Conservation (phyloP, 2,888 invertebrate genomes). For the Plebejus argus region DNA sequence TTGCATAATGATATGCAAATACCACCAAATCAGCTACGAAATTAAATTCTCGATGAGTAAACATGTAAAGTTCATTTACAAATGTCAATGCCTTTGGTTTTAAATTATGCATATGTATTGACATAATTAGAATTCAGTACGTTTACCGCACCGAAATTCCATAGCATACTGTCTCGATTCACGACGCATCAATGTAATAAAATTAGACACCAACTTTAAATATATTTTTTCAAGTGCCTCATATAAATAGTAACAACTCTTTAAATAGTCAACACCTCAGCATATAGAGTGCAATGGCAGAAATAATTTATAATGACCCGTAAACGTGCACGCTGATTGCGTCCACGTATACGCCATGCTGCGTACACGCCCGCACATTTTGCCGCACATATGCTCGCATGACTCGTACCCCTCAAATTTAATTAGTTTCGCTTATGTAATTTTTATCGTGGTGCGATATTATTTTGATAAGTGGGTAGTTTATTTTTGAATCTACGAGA, state of each 20-base stretch:
- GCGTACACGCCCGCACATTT: not conserved
- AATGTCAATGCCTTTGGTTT: constrained; percentile 32
- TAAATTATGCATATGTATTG: constrained; percentile 29
- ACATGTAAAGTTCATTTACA: constrained; percentile 33
- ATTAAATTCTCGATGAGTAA: constrained; percentile 10
- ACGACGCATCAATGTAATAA: constrained; percentile 2
- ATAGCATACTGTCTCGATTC: not conserved
- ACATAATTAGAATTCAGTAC: constrained; percentile 32
- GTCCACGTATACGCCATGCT: not conserved
- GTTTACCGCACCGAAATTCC: not conserved
- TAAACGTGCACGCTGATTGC: not conserved
- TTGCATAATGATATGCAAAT: constrained; percentile 14
- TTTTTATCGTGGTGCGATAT: not conserved
- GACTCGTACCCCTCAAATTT: not conserved
- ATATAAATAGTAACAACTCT: not conserved
- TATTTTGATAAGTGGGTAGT: not conserved
- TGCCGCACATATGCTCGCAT: not conserved
- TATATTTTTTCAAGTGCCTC: not conserved
- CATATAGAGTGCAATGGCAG: too few species aligned
- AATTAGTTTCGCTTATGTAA: not conserved
- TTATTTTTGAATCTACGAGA: not conserved
- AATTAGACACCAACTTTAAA: not conserved
- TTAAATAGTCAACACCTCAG: not conserved
- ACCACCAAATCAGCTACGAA: constrained; percentile 22
- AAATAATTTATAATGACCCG: not conserved